phyloP scores from a whole-genome alignment of 92 coral and sea anemone species.

The Porites lobata region DNA sequence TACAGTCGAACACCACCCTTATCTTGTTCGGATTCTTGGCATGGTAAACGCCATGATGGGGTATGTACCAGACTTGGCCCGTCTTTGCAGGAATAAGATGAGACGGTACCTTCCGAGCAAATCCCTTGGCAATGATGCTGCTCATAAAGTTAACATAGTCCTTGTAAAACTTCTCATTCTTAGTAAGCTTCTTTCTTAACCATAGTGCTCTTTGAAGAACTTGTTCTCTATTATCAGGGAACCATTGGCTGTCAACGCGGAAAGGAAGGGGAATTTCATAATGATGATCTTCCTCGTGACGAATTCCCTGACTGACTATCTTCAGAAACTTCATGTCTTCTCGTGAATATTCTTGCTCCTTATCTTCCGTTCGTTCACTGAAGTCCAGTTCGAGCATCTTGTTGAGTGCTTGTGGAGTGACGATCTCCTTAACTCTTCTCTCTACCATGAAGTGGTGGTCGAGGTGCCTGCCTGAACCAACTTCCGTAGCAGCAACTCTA shows the following conservation, averaged over 20 bases:
- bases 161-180: conserved; percentile 19
- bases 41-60: conserved; percentile 33
- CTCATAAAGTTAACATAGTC: conserved; percentile 50
- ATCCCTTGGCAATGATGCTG: conserved; percentile 33
- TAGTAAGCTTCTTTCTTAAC: conserved; percentile 36
- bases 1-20: conserved; percentile 35
- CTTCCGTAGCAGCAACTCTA: conserved; percentile 53
- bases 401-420: conserved; percentile 58
- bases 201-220: conserved; percentile 46
- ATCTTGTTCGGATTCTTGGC: conserved; percentile 29
- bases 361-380: conserved; percentile 46
- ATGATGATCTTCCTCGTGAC: conserved; percentile 25
- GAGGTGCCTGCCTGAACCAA: conserved; percentile 14
- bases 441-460: conserved; percentile 62
- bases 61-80: conserved; percentile 42
- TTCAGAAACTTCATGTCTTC: conserved; percentile 50
- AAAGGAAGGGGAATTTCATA: conserved; percentile 65
- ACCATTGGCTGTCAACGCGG: conserved; percentile 25
- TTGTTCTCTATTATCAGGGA: conserved; percentile 59
- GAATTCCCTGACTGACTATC: conserved; percentile 35
- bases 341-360: conserved; percentile 17
- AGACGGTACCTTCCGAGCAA: conserved; percentile 51
- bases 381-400: conserved; percentile 55
- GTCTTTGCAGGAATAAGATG: conserved; percentile 5
- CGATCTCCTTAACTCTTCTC: conserved; percentile 53